These are phyloP conservation scores for Bubo scandiacus DNA, from an alignment of 2,113 vertebrate genomes.

Conservation along the genomic window DNA sequence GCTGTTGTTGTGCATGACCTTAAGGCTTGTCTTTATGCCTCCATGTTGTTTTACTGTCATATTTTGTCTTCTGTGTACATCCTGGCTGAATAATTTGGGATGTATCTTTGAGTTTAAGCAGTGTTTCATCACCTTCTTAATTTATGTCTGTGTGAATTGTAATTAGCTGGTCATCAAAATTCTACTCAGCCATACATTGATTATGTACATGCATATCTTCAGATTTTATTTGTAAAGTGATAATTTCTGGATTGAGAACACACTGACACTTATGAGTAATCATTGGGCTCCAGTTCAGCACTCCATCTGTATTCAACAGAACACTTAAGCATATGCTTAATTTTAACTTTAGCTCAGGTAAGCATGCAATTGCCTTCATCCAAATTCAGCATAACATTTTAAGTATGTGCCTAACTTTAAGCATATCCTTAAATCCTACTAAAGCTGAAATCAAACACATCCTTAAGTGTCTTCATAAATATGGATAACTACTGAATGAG, in stretches of 20 bases:
- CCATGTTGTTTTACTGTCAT: neutral
- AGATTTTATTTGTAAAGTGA: constrained; percentile 61
- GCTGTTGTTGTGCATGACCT: neutral
- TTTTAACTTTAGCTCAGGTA: constrained; percentile 58
- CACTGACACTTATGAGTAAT: constrained; percentile 56
- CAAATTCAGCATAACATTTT: constrained; percentile 18
- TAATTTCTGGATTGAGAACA: constrained; percentile 62
- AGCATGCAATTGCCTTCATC: constrained; percentile 1
- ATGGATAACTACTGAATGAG: neutral
- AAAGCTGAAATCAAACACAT: constrained; percentile 43
- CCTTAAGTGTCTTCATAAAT: constrained; percentile 35
- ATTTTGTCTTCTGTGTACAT: neutral
- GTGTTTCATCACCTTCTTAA: neutral
- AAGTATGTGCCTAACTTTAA: constrained; percentile 42
- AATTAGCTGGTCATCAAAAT: constrained; percentile 57
- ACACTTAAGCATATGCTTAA: constrained; percentile 51
- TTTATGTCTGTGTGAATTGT: constrained; percentile 1
- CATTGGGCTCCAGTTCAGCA: constrained; percentile 46
- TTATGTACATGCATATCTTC: constrained; percentile 44
- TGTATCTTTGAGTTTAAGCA: neutral
- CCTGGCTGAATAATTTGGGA: neutral
- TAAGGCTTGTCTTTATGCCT: neutral
- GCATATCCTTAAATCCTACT: constrained; percentile 18
- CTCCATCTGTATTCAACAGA: constrained; percentile 49
- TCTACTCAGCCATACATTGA: constrained; percentile 46